Evolutionary conservation across 2,888 invertebrate genomes (phyloP).

Genomic region (Pseudanteris insignis): DNA sequence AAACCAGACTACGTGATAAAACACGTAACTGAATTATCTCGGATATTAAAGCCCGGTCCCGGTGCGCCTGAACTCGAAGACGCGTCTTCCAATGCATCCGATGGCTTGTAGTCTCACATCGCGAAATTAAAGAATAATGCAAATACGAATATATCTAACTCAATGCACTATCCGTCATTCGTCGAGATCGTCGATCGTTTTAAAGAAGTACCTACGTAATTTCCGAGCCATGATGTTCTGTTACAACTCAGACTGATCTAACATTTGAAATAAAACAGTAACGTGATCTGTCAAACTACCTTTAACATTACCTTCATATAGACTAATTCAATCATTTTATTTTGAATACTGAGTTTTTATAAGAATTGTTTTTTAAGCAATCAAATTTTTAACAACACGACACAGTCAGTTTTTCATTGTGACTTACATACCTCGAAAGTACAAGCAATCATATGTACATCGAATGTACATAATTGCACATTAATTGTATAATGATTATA

Average conservation of each 20-base stretch:
- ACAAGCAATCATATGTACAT: too few relatives aligned
- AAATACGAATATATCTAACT: slow-evolving; percentile 17
- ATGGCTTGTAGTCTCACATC: slow-evolving; percentile 63
- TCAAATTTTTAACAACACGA: too few relatives aligned
- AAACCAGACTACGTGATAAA: slow-evolving; percentile 75
- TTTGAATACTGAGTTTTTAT: too few relatives aligned
- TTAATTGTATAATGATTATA: neutral
- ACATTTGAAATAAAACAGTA: neutral
- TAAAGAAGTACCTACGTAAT: slow-evolving; percentile 19
- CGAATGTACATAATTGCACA: neutral
- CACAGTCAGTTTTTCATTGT: too few relatives aligned
- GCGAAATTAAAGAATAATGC: slow-evolving; percentile 12
- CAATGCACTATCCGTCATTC: slow-evolving; percentile 16
- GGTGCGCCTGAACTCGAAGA: slow-evolving; percentile 68
- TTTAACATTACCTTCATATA: slow-evolving; percentile 3
- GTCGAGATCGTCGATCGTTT: slow-evolving; percentile 13
- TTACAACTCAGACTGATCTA: slow-evolving; percentile 24
- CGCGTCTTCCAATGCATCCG: slow-evolving; percentile 64
- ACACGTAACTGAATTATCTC: slow-evolving; percentile 73
- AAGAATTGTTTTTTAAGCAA: too few relatives aligned
- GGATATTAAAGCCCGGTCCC: slow-evolving; percentile 67
- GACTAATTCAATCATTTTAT: too few relatives aligned
- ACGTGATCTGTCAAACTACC: slow-evolving; percentile 1
- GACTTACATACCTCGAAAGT: too few relatives aligned
- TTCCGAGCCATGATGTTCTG: slow-evolving; percentile 29